Percentiles rank a stretch among this genome's conserved stretches.
These are phyloP conservation scores for Mormyrops attenuatus DNA, from an alignment of 2,797 vertebrate genomes.

Conservation along the genomic window DNA sequence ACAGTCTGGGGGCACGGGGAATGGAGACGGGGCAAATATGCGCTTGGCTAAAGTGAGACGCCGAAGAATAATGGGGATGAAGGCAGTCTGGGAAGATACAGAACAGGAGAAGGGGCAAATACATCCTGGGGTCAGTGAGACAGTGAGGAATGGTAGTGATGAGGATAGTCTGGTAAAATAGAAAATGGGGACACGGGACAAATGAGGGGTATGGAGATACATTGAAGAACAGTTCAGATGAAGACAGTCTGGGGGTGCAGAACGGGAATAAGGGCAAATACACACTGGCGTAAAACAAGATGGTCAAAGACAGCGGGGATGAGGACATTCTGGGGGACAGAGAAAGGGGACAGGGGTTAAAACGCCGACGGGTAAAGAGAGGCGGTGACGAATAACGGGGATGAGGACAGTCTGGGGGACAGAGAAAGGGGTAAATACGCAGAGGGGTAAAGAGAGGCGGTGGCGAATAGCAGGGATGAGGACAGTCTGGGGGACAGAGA, in stretches of 20 bases:
- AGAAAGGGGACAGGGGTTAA: neutral
- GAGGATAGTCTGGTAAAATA: neutral
- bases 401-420: neutral
- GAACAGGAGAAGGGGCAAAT: neutral
- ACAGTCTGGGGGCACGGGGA: neutral
- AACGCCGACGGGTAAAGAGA: neutral
- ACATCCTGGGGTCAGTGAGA: neutral
- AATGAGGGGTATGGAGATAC: no score
- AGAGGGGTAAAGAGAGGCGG: neutral
- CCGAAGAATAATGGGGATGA: neutral
- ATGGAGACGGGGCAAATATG: neutral
- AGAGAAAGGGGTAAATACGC: neutral
- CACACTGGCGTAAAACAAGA: neutral
- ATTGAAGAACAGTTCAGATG: no score
- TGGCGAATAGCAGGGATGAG: neutral
- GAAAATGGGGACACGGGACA: neutral
- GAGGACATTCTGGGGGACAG: neutral
- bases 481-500: neutral
- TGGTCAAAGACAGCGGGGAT: neutral
- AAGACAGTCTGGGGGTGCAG: no score
- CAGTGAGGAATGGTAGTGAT: neutral
- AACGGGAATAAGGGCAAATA: neutral
- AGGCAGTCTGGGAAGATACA: neutral
- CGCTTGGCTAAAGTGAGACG: neutral
- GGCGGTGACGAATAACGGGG: neutral